Evolutionary conservation across 1,140 invertebrate species (phyloP).

Genomic region (Agraylea sexmaculata): DNA sequence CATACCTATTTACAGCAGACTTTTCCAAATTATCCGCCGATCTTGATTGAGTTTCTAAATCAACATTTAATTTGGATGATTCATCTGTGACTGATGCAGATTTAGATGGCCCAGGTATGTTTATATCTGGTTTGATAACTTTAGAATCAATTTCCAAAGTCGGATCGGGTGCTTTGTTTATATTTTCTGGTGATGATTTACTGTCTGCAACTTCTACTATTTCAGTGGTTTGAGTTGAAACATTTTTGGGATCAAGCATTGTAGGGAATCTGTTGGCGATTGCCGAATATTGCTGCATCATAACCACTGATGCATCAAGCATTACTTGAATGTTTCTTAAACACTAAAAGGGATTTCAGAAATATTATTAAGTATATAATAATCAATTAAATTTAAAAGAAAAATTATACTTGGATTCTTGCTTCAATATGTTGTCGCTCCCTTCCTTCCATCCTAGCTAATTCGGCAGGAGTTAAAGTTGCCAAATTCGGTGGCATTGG

Average conservation of each 20-base stretch:
- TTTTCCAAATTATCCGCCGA: not conserved
- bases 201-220: conserved; percentile 4
- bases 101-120: no score
- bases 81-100: no score
- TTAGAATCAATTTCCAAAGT: conserved; percentile 1
- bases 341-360: conserved; percentile 41
- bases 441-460: conserved; percentile 77
- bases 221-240: conserved; percentile 37
- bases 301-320: conserved; percentile 74
- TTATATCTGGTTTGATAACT: conserved; percentile 5
- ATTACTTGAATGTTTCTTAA: conserved; percentile 77
- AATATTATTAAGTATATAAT: not conserved
- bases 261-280: conserved; percentile 38
- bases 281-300: conserved; percentile 80
- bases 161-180: conserved; percentile 1
- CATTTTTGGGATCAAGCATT: conserved; percentile 24
- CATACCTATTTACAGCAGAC: conserved; percentile 3
- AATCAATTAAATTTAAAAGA: not conserved
- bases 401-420: conserved; percentile 51
- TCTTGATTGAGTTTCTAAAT: not conserved
- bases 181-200: not conserved
- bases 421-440: conserved; percentile 81
- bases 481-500: conserved; percentile 64
- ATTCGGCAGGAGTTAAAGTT: conserved; percentile 68
- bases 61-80: not conserved